Conservation (phyloP, 2,888 invertebrate genomes). For the Chironomus riparius region DNA sequence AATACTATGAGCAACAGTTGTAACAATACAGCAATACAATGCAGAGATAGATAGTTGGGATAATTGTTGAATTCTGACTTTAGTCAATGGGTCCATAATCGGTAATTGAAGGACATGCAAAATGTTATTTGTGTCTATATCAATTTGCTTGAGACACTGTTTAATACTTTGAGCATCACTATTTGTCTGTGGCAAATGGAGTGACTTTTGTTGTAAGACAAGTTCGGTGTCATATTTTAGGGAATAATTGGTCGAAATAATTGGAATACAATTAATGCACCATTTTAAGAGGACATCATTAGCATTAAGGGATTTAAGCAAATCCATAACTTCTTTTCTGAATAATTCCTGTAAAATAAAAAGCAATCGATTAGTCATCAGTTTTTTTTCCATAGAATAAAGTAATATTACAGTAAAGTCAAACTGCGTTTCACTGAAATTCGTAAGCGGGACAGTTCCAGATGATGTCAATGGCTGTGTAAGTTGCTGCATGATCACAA, state of each 20-base stretch:
- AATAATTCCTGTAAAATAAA: constrained; percentile 59
- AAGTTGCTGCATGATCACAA: constrained; percentile 62
- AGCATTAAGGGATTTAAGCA: constrained; percentile 71
- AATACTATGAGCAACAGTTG: constrained; percentile 55
- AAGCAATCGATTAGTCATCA: neutral
- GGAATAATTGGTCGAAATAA: constrained; percentile 42
- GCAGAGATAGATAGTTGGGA: constrained; percentile 76
- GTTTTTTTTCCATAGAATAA: neutral
- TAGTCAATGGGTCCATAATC: constrained; percentile 77
- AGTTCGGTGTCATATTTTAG: constrained; percentile 42
- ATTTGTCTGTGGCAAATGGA: constrained; percentile 56
- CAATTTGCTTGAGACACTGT: constrained; percentile 61
- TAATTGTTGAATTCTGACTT: constrained; percentile 71
- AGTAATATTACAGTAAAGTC: constrained; percentile 41
- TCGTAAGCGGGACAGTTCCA: constrained; percentile 44
- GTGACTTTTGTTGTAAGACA: constrained; percentile 52
- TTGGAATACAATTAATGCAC: constrained; percentile 22
- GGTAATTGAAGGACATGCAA: constrained; percentile 73
- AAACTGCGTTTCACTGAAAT: constrained; percentile 41
- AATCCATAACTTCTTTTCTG: constrained; percentile 64
- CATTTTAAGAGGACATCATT: constrained; percentile 60
- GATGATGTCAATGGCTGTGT: constrained; percentile 56
- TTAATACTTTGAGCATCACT: constrained; percentile 65
- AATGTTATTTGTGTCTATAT: constrained; percentile 76
- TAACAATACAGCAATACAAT: constrained; percentile 67